Conservation (phyloP, 2,113 vertebrate genomes). For the Empidonax alnorum region DNA sequence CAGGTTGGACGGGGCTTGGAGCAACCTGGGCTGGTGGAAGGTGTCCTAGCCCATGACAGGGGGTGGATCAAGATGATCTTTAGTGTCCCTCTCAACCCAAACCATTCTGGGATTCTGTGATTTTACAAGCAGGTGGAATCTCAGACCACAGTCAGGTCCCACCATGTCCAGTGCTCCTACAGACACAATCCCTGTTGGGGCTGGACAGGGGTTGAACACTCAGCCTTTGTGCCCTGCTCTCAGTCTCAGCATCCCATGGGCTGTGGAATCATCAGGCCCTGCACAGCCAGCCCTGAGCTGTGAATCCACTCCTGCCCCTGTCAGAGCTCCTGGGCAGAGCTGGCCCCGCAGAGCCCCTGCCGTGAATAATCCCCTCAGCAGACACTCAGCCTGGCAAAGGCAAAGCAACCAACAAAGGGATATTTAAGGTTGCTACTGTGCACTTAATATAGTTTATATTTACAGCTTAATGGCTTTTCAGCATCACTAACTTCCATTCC, state of each 20-base stretch:
- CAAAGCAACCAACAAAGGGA: constrained; percentile 21
- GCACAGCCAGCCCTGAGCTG: neutral
- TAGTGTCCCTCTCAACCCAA: neutral
- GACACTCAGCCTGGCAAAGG: constrained; percentile 11
- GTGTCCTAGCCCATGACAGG: neutral
- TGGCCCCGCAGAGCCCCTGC: neutral
- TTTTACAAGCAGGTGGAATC: neutral
- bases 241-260: rapidly evolving
- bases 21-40: neutral
- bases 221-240: neutral
- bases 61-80: neutral
- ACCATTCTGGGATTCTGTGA: neutral
- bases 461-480: constrained; percentile 73
- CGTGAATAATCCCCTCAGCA: neutral
- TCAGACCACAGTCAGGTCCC: neutral
- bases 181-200: neutral
- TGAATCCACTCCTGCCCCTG: neutral
- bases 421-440: constrained; percentile 58
- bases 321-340: neutral
- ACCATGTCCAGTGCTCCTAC: neutral
- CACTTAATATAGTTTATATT: constrained; percentile 74
- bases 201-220: neutral
- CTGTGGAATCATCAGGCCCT: neutral
- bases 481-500: constrained; percentile 69
- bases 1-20: neutral